Evolutionary conservation across 2,888 invertebrate genomes (phyloP), one percentile per base, ranked within the genome.

Genomic region (Stenichneumon culpator): DNA sequence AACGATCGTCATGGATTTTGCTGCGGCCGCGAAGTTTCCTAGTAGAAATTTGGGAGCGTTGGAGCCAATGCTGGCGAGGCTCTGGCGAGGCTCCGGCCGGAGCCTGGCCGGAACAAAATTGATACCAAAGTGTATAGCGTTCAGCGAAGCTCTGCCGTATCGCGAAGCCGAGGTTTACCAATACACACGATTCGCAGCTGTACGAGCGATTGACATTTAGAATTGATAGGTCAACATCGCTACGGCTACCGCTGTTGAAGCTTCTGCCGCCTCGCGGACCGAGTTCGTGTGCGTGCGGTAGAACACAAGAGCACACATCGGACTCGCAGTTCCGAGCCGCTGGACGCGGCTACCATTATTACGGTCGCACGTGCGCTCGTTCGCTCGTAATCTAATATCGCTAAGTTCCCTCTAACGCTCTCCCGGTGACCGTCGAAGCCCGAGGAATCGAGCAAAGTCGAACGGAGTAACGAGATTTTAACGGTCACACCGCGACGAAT

Each of bases 191-290:
- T 60, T 32, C 16, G 32, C 1, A 52, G 81, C 25, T 28, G 68
- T 50, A 44, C 25, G 22, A 39, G 19, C 79, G 79, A 82, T 84
- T 84, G 84, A 84, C 84, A 84, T 84, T 84, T 84, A 75, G 79
- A 84, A 79, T 82, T 79, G 79, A 84, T 82, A 84, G 82, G 82
- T 84, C 82, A 78, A 69, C 65, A 63, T 63, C 73, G 73, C 50
- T 52, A 67, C 36, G 11, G 50, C 50, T 79, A 50, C 28, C 50
- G 28, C 7, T 0, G 52, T 0, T 52, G 52, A 16, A 44, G 68
- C 47, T 74, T 70, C 36, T 54, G 44, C 22, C 54, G 28, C 36
- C 3, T 36, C 16, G 36, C 68, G 6, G 9, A 69, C 63, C 65
- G 36, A 54, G 63, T 74, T 11, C 57, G 11, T 19, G 19, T 11